Conservation (phyloP, 2,888 invertebrate species). For the Acrobasis suavella region DNA sequence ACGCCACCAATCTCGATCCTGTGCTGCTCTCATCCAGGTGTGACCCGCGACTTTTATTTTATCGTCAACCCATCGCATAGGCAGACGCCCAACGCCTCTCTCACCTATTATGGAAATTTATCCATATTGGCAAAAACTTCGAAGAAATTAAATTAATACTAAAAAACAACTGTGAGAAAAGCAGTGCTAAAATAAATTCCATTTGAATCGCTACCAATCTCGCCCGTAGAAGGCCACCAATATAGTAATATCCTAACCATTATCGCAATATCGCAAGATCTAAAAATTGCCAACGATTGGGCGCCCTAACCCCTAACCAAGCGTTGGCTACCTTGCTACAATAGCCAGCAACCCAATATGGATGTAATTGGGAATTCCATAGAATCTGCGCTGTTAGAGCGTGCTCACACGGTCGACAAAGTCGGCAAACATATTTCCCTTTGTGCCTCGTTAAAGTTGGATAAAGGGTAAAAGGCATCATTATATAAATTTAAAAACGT, state of each 20-base stretch:
- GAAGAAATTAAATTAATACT: background rate
- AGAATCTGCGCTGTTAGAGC: conserved; percentile 21
- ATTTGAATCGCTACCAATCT: conserved; percentile 3
- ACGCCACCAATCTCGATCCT: too few relatives aligned
- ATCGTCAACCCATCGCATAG: too few relatives aligned
- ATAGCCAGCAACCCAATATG: conserved; percentile 62
- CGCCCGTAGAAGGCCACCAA: background rate
- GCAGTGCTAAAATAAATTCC: conserved; percentile 1
- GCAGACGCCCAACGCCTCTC: too few relatives aligned
- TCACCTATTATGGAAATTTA: too few relatives aligned
- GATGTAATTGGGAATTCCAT: conserved; percentile 59
- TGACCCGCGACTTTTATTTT: too few relatives aligned
- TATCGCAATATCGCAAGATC: conserved; percentile 9
- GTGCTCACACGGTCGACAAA: conserved; percentile 21
- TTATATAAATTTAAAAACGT: conserved; percentile 2
- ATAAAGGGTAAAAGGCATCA: conserved; percentile 17
- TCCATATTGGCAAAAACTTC: too few relatives aligned
- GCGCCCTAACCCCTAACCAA: conserved; percentile 36
- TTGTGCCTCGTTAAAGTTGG: conserved; percentile 17
- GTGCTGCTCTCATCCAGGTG: too few relatives aligned
- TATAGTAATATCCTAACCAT: conserved; percentile 8
- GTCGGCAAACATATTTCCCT: conserved; percentile 13
- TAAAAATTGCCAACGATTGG: conserved; percentile 23
- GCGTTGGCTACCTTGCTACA: conserved; percentile 42
- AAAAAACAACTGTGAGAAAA: background rate